phyloP scores from a whole-genome alignment of 2,113 vertebrate genomes.

The Sigmodon hispidus region DNA sequence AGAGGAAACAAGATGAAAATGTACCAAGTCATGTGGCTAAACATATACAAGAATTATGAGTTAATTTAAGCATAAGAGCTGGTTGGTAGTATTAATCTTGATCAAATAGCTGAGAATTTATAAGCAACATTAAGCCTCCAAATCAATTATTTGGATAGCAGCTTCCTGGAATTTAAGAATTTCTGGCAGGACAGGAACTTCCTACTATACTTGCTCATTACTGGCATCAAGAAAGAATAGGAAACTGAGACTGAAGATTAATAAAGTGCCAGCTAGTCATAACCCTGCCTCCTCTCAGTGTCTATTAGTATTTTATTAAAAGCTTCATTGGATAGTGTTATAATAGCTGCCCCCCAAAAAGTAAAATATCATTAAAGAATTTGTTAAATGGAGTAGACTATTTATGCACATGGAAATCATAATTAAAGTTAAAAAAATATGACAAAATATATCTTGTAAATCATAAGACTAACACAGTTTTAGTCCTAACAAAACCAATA shows the following conservation, averaged over 20 bases:
- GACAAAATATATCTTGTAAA: not conserved
- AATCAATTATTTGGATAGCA: too few species aligned
- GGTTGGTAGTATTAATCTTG: too few species aligned
- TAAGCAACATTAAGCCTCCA: too few species aligned
- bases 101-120: too few species aligned
- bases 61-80: too few species aligned
- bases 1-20: too few species aligned
- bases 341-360: not conserved
- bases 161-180: too few species aligned
- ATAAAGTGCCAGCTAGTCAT: not conserved
- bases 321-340: not conserved
- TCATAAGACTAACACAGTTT: conserved; percentile 18
- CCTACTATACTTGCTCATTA: not conserved
- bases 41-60: too few species aligned
- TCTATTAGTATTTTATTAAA: not conserved
- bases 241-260: not conserved
- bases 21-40: too few species aligned
- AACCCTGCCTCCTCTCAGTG: not conserved
- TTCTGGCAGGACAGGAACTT: too few species aligned
- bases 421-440: not conserved
- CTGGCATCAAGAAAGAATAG: not conserved
- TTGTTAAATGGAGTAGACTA: not conserved
- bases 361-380: not conserved
- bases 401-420: not conserved
- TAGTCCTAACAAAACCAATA: not conserved